A percentile compares a stretch with the other conserved stretches of the same genome.
phyloP scores from a whole-genome alignment of 2,888 invertebrate genomes.

The Leptothorax acervorum region DNA sequence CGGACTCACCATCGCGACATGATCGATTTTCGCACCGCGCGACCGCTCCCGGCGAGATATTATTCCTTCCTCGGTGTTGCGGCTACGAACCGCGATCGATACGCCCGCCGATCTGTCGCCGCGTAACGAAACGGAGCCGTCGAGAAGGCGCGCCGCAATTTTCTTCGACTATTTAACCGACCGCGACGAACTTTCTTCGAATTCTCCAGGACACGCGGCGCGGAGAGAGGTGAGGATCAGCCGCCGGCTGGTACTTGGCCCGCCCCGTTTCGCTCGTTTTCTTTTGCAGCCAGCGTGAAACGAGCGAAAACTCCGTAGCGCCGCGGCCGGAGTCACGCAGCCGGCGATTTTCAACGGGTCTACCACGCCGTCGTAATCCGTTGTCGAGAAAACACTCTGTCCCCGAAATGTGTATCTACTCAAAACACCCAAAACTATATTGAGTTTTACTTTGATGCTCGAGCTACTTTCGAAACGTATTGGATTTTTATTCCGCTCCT shows the following conservation, averaged over 20 bases:
- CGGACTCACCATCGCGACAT: slow-evolving; percentile 48
- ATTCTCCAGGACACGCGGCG: slow-evolving; percentile 27
- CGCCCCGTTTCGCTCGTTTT: slow-evolving; percentile 54
- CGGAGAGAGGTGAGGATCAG: background rate
- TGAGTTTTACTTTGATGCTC: background rate
- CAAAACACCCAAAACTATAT: background rate
- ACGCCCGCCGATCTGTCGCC: slow-evolving; percentile 48
- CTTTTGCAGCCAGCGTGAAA: slow-evolving; percentile 51
- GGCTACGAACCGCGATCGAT: slow-evolving; percentile 47
- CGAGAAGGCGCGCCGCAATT: slow-evolving; percentile 46
- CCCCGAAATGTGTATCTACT: background rate
- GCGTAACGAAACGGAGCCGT: slow-evolving; percentile 32
- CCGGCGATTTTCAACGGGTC: slow-evolving; percentile 40
- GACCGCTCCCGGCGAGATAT: slow-evolving; percentile 56
- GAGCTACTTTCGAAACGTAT: background rate
- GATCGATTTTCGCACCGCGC: slow-evolving; percentile 53
- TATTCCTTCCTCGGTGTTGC: slow-evolving; percentile 50
- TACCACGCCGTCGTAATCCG: slow-evolving; percentile 10
- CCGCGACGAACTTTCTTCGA: slow-evolving; percentile 54
- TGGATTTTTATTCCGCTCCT: background rate
- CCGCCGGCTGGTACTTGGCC: slow-evolving; percentile 50
- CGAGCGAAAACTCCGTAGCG: slow-evolving; percentile 42
- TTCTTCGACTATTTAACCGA: slow-evolving; percentile 53
- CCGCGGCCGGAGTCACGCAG: slow-evolving; percentile 34
- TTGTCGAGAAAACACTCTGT: slow-evolving; percentile 11